Conservation (phyloP, 2,113 vertebrate species). For the Typhlomys cinereus region DNA sequence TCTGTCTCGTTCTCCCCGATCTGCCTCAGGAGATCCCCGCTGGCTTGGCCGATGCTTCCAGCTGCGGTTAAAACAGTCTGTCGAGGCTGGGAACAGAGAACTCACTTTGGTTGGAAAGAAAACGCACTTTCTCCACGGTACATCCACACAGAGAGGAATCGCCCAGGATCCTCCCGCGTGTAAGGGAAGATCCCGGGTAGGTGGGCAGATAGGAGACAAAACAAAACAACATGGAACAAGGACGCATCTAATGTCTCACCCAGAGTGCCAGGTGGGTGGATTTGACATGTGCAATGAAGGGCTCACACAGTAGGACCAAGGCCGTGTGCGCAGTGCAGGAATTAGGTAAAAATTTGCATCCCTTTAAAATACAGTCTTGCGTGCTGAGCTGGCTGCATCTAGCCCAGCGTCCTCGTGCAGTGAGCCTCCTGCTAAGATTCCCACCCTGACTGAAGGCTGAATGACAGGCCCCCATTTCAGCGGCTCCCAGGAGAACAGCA, state of each 20-base stretch:
- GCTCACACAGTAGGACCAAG: background rate
- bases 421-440: background rate
- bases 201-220: background rate
- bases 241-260: background rate
- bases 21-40: slow-evolving; percentile 95
- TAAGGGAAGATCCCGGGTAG: background rate
- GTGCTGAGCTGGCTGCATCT: background rate
- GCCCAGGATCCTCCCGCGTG: background rate
- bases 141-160: background rate
- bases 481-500: background rate
- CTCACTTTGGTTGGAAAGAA: background rate
- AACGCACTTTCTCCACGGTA: background rate
- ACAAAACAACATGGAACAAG: accelerated
- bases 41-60: slow-evolving; percentile 98
- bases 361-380: background rate
- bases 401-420: background rate
- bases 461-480: background rate
- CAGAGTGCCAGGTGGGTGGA: background rate
- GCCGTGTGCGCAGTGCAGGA: background rate
- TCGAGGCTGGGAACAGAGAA: slow-evolving; percentile 89
- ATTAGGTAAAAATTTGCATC: background rate
- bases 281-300: background rate
- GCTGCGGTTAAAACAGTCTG: slow-evolving; percentile 98
- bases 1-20: slow-evolving; percentile 99
- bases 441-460: background rate